These are phyloP conservation scores for Malurus cyaneus DNA, from an alignment of 2,113 vertebrate species.

Conservation along the genomic window DNA sequence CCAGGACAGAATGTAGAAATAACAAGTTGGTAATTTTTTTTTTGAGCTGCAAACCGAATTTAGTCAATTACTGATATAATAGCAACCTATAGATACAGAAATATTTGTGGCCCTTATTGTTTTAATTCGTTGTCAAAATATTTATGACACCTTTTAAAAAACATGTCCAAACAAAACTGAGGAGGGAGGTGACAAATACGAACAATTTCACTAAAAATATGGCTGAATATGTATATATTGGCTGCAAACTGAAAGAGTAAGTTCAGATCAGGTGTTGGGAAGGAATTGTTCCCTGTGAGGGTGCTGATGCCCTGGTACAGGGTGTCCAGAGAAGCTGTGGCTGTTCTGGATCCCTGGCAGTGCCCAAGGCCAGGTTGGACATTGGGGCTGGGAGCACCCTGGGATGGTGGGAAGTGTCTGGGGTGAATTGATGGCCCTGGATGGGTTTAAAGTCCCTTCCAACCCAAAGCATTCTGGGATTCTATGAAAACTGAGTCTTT, in stretches of 20 bases:
- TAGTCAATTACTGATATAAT: not conserved
- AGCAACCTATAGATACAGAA: not conserved
- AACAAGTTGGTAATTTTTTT: not conserved
- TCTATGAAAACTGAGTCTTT: not conserved
- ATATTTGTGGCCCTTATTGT: not conserved
- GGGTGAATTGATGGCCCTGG: accelerated
- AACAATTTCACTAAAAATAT: not conserved
- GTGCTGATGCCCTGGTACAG: not conserved
- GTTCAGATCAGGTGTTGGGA: not conserved
- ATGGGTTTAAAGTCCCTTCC: not conserved
- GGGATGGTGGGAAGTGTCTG: accelerated
- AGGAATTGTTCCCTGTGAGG: not conserved
- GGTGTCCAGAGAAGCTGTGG: not conserved
- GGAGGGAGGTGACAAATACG: accelerated
- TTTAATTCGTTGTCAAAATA: not conserved
- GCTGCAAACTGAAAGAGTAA: not conserved
- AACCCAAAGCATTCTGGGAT: not conserved
- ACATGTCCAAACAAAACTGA: not conserved
- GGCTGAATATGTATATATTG: not conserved
- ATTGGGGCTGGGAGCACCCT: not conserved
- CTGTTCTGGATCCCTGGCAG: not conserved
- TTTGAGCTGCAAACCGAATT: not conserved
- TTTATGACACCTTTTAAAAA: not conserved
- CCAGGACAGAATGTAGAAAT: not conserved
- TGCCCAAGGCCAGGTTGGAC: accelerated